Percentiles rank a stretch among this genome's conserved stretches.
Evolutionary conservation across 23 tunicate species (phyloP).

Genomic region (Corella eumyota): DNA sequence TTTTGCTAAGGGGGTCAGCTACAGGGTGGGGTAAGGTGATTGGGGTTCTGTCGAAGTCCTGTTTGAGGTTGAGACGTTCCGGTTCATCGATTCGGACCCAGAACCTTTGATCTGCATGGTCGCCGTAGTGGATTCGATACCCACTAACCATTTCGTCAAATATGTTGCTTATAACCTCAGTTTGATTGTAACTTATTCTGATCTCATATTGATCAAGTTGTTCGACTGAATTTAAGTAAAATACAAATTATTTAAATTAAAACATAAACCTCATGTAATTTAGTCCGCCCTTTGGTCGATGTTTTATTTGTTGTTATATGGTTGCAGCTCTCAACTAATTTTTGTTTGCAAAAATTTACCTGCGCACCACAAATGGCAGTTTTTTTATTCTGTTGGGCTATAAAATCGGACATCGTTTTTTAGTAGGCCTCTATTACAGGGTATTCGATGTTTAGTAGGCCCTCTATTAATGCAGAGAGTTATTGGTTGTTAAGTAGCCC

Average conservation of each 20-base stretch:
- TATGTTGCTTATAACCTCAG: constrained; percentile 3
- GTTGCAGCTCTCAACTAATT: too few species aligned
- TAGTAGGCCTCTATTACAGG: too few species aligned
- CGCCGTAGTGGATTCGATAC: constrained; percentile 27
- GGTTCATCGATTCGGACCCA: constrained; percentile 1
- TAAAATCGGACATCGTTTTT: too few species aligned
- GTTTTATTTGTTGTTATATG: too few species aligned
- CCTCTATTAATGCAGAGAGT: too few species aligned
- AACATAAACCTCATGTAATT: neutral
- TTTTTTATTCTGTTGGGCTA: too few species aligned
- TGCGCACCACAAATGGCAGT: too few species aligned
- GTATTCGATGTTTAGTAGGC: too few species aligned
- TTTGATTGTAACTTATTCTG: constrained; percentile 10
- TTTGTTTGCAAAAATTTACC: too few species aligned
- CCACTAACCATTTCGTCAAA: constrained; percentile 11
- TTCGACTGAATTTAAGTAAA: constrained; percentile 3
- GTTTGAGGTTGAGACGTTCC: neutral
- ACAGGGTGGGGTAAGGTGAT: constrained; percentile 15
- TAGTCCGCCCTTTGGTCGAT: too few species aligned
- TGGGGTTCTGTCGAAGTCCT: constrained; percentile 3
- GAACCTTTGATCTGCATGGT: constrained; percentile 6
- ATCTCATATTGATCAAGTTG: constrained; percentile 7
- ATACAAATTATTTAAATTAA: neutral
- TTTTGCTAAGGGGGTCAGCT: neutral
- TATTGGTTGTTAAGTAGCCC: too few species aligned